Conservation (phyloP, 2,888 invertebrate species). For the Tuta absoluta region DNA sequence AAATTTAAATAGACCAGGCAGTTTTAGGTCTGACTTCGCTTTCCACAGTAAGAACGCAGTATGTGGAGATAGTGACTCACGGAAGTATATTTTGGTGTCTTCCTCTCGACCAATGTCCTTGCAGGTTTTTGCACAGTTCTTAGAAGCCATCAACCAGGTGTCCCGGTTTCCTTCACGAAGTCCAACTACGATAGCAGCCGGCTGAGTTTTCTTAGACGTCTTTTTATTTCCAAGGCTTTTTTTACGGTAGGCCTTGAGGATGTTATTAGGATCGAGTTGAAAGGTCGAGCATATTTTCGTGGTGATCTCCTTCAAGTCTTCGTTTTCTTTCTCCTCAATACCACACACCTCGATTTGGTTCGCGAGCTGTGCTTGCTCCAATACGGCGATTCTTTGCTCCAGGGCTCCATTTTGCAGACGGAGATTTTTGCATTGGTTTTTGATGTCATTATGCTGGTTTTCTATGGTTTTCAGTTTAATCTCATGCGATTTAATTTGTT, state of each 20-base stretch:
- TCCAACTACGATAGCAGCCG: not conserved
- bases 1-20: not conserved
- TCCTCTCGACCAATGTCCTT: not conserved
- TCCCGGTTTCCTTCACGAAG: not conserved
- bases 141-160: not conserved
- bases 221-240: not conserved
- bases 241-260: not conserved
- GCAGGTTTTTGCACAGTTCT: not conserved
- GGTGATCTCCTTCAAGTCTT: not conserved
- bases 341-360: conserved; percentile 11
- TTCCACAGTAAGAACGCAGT: not conserved
- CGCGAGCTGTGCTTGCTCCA: not conserved
- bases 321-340: not conserved
- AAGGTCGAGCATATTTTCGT: not conserved
- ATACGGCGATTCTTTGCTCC: no score
- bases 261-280: not conserved
- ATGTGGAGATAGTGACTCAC: not conserved
- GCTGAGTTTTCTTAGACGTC: no score
- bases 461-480: not conserved
- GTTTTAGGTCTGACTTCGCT: not conserved
- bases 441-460: not conserved
- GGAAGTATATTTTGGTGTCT: not conserved
- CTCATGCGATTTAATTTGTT: not conserved
- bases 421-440: not conserved
- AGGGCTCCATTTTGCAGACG: not conserved